These are phyloP conservation scores for Oreotrochilus melanogaster DNA, from an alignment of 2,113 vertebrate genomes.

Conservation along the genomic window DNA sequence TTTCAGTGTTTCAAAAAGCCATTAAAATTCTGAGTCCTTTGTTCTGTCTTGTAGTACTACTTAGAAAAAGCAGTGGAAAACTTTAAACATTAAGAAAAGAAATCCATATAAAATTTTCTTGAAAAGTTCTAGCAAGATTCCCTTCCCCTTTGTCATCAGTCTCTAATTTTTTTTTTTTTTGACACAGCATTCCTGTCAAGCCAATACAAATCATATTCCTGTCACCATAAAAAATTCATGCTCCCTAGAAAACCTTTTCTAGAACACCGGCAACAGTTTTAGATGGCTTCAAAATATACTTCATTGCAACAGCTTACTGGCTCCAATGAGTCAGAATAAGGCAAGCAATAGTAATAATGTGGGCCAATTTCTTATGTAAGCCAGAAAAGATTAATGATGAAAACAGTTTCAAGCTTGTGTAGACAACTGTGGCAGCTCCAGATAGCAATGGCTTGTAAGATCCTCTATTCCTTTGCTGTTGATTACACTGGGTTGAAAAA, in stretches of 20 bases:
- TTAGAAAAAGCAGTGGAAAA: not conserved
- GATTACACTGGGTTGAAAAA: not conserved
- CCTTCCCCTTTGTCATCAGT: not conserved
- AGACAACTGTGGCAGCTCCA: not conserved
- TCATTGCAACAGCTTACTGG: not conserved
- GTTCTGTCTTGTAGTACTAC: not conserved
- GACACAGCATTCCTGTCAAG: not conserved
- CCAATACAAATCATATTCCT: rapidly evolving
- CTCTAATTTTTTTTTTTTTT: not conserved
- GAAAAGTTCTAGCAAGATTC: not conserved
- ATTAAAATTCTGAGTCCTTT: not conserved
- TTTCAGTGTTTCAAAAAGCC: not conserved
- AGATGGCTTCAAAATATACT: not conserved
- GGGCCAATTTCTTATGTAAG: not conserved
- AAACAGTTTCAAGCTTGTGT: not conserved
- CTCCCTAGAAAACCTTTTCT: not conserved
- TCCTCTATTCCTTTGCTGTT: not conserved
- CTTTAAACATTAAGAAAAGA: not conserved
- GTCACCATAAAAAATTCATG: not conserved
- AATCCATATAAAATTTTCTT: not conserved
- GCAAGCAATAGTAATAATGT: not conserved
- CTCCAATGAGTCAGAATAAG: not conserved
- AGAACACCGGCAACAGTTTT: not conserved
- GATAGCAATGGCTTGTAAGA: not conserved
- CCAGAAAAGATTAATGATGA: not conserved